Evolutionary conservation across 1,140 invertebrate species (phyloP).

Genomic region (Drosophila bifasciata): DNA sequence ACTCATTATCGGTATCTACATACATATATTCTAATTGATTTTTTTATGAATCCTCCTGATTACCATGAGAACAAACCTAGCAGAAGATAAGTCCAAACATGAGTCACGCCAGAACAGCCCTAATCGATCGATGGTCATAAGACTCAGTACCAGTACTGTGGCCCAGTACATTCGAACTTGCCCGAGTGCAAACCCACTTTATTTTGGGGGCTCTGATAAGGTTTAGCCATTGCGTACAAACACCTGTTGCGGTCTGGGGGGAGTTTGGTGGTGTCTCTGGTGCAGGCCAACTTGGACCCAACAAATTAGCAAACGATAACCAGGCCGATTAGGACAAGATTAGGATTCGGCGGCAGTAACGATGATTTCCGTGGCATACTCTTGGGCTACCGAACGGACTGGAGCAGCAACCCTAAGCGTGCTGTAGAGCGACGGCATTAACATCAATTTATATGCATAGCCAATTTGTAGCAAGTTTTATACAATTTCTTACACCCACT

Average conservation of each 20-base stretch:
- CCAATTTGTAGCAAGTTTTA: slow-evolving; percentile 83
- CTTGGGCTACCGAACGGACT: slow-evolving; percentile 28
- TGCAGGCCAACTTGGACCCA: slow-evolving; percentile 27
- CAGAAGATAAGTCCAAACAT: neutral
- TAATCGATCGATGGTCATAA: neutral
- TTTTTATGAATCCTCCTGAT: neutral
- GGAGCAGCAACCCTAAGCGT: slow-evolving; percentile 13
- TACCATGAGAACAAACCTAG: neutral
- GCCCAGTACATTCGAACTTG: slow-evolving; percentile 21
- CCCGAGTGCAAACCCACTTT: slow-evolving; percentile 2
- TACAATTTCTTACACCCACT: slow-evolving; percentile 83
- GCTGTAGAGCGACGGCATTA: slow-evolving; percentile 61
- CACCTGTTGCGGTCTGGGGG: slow-evolving; percentile 48
- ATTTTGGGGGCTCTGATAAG: slow-evolving; percentile 15
- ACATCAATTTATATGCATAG: slow-evolving; percentile 84
- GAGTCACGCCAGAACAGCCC: neutral
- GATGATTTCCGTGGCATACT: slow-evolving; percentile 48
- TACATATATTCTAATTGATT: slow-evolving; percentile 39
- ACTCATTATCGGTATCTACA: neutral
- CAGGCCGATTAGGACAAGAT: neutral
- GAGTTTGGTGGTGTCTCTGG: neutral
- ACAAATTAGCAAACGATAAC: slow-evolving; percentile 49
- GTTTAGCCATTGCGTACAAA: slow-evolving; percentile 7
- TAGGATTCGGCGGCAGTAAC: too few relatives aligned
- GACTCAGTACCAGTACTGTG: too few relatives aligned